Conservation (phyloP, 1,140 invertebrate genomes). For the Oreohelix idahoensis region DNA sequence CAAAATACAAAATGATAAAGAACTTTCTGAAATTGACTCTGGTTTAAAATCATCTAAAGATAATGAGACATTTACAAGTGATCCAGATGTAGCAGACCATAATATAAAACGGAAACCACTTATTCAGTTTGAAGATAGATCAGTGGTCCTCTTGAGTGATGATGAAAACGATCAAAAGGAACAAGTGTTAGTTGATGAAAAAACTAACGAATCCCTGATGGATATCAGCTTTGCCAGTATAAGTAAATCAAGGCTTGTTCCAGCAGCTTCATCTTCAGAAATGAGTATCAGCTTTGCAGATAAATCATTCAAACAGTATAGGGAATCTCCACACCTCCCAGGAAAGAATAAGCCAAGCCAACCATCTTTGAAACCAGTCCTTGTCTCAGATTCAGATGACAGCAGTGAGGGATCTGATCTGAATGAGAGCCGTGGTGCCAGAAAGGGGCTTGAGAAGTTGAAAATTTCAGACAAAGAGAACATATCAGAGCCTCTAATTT, state of each 20-base stretch:
- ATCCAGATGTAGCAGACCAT: background rate
- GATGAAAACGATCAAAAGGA: background rate
- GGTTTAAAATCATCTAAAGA: background rate
- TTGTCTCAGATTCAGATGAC: background rate
- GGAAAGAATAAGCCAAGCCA: constrained; percentile 1
- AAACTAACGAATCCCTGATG: background rate
- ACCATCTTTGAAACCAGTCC: background rate
- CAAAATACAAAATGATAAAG: background rate
- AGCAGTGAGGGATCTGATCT: constrained; percentile 6
- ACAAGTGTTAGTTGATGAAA: background rate
- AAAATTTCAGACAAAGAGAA: constrained; percentile 2
- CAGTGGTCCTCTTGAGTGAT: background rate
- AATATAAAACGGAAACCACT: background rate
- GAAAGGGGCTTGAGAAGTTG: background rate
- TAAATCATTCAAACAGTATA: constrained; percentile 24
- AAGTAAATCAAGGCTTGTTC: background rate
- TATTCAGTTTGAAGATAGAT: background rate
- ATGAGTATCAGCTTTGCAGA: background rate
- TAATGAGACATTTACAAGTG: background rate
- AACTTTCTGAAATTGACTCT: background rate
- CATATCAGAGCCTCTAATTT: background rate
- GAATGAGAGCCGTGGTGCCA: background rate
- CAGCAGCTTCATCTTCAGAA: background rate
- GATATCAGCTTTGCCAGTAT: constrained; percentile 16
- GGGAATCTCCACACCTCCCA: background rate